Percentiles rank a stretch among this genome's conserved stretches.
Conservation (phyloP, 2,888 invertebrate species). For the Tanypteryx hageni region DNA sequence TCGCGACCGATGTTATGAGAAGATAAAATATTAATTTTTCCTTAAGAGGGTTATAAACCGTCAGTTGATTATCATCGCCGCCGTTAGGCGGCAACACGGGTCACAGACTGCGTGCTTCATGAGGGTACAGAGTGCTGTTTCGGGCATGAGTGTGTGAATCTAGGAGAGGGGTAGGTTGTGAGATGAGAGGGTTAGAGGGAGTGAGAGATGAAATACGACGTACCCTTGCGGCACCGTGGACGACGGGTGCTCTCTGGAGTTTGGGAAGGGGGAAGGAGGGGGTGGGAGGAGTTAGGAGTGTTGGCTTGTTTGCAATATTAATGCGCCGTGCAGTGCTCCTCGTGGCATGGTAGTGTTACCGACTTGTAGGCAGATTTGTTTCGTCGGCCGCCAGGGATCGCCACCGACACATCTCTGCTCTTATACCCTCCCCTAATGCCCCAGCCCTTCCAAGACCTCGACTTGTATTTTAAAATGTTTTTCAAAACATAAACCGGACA, state of each 20-base stretch:
- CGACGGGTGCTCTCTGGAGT: no score
- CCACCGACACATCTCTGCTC: neutral
- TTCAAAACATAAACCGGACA: no score
- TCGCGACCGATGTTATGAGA: no score
- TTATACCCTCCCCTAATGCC: neutral
- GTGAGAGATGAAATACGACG: neutral
- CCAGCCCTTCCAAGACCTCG: no score
- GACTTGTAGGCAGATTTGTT: constrained; percentile 20
- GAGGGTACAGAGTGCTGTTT: no score
- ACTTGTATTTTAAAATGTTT: no score
- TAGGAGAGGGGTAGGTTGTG: no score
- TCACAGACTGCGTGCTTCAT: neutral
- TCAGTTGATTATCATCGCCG: neutral
- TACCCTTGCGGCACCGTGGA: neutral
- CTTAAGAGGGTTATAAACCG: neutral
- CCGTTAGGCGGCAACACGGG: neutral
- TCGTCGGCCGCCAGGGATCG: constrained; percentile 5
- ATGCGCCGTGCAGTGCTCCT: neutral
- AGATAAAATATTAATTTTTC: neutral
- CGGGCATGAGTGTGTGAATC: no score
- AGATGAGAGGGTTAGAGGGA: no score
- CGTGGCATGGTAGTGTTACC: neutral
- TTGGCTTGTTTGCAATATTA: constrained; percentile 15
- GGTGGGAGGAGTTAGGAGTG: neutral
- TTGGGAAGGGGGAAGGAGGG: no score